Evolutionary conservation across 2,888 invertebrate genomes (phyloP), one percentile per base, ranked within the genome.

Genomic region (Pyrrhia umbra): DNA sequence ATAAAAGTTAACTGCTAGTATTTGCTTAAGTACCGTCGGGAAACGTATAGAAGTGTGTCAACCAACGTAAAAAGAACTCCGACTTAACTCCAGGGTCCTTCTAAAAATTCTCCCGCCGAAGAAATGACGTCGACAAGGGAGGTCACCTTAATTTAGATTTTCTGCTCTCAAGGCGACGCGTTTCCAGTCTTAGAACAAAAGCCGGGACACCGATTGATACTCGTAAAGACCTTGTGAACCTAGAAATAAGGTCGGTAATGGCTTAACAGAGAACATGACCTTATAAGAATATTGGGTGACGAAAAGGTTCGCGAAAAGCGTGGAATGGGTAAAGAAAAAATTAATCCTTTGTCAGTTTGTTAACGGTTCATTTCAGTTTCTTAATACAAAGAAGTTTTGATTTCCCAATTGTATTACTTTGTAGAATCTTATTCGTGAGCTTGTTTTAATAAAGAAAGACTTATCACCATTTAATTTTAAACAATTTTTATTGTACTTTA

Each of bases 1-100:
- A 92, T 93, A 92, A 92, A 93, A 92, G 88, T 90, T 90, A 90
- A 92, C 89, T 85, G 84, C 86, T 83, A 86, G 89, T 89, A 91
- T 92, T 91, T 91, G 85, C 89, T 88, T 91, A 90, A 92, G 88
- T 85, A 89, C 86, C 83, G 68, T 40, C 82, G 71, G 83, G 85
- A 84, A 69, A 76, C 70, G 75, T 79, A 82, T 78, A 78, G 65
- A 69, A 66, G 37, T 37, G 54, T 68, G 64, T 55, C 51, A 74
- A 67, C 90, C 90, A 90, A 63, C 72, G 18, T 68, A 72, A 63
- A 34, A 66, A 79, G 90, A 87, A 61, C 88, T 74, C 73, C 59
- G 43, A 64, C 63, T 70, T 65, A 55, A 58, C 21, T 75, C 68
- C 50, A 56, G 72, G 73, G 64, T 68, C 65, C 68, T 71, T 64